phyloP scores from a whole-genome alignment of 92 coral and sea anemone species.

The Zoanthus gigantus region DNA sequence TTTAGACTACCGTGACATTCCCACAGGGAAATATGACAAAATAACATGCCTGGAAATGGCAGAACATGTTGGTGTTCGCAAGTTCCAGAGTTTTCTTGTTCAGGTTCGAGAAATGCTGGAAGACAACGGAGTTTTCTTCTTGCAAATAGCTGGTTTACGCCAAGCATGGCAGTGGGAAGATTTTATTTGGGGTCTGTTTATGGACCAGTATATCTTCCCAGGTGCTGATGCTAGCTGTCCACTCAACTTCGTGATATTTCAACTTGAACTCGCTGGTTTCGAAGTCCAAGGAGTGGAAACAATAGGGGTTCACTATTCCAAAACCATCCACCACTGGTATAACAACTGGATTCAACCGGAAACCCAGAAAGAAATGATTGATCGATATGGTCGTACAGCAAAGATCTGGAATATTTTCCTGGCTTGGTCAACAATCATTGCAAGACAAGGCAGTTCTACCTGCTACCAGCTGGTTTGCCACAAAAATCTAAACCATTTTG shows the following conservation, averaged over 20 bases:
- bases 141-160: conserved; percentile 99
- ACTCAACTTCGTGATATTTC: conserved; percentile 84
- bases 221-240: conserved; percentile 99
- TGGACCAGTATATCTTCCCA: conserved; percentile 98
- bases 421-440: conserved; percentile 98
- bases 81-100: conserved; percentile 90
- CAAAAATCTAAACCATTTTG: conserved; percentile 93
- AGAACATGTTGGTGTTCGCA: conserved; percentile 95
- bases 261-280: conserved; percentile 95
- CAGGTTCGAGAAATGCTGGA: conserved; percentile 97
- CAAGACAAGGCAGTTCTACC: conserved; percentile 95
- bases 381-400: conserved; percentile 84
- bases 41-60: conserved; percentile 99
- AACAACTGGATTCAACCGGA: conserved; percentile 95
- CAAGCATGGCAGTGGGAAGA: conserved; percentile 99
- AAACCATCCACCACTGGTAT: conserved; percentile 95
- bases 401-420: conserved; percentile 97
- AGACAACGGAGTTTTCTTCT: conserved; percentile 96
- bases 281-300: conserved; percentile 91
- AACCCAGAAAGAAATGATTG: conserved; percentile 73
- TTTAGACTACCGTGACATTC: conserved; percentile 95
- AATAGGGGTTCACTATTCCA: conserved; percentile 96
- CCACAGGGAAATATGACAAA: conserved; percentile 78
- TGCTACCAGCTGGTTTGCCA: conserved; percentile 98
- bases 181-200: conserved; percentile 96